Base-by-base conservation (phyloP, 2,113 vertebrate species). In the Chaenocephalus aceratus region DNA sequence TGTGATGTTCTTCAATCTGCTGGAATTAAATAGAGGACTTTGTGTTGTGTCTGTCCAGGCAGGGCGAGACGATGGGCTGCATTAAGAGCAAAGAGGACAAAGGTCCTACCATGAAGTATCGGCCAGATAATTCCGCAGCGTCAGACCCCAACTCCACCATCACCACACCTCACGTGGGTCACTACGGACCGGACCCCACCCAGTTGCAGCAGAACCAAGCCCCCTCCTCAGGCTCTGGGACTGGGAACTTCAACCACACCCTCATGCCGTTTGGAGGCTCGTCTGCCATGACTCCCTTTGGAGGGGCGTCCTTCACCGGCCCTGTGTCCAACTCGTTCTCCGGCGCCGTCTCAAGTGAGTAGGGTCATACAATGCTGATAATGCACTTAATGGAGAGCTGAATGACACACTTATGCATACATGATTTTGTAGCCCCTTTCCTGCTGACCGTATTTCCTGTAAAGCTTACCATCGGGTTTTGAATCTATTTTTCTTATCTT, bases 1-100 rank as follows among this genome's bases (percentile, higher is more conserved):
- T 10, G 23, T 51, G 58, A 11, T 21, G 13, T 64, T 62, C 12
- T 21, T 34, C 18, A 34, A 3, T 79, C 10, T 65, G 14, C 26
- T 9, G 6, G 13, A 11, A n/a, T 21, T 59, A 12, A 80, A 76
- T 14, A 21, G 14, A 61, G 6, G 12, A 13, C 3, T 80, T 56
- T 77, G 56, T 53, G 57, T 68, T 64, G 41, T 81, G 23, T 86
- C 61, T 77, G 60, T 86, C n/a, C 83, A 95, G 52, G 66, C 73
- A 77, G 88, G 95, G 85, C 89, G 85, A 91, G 79, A 93, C 90
- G 62, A 99, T 99, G 97, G 97, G 97, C 91, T 99, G 97, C 89
- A 95, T 98, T 83, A 97, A 98, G 95, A 99, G 97, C 93, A 99
- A 99, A 92, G 96, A 97, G 91, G 96, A 97, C 93, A 98, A 98